phyloP scores from a whole-genome alignment of 2,797 vertebrate species.

The Sternotherus odoratus region DNA sequence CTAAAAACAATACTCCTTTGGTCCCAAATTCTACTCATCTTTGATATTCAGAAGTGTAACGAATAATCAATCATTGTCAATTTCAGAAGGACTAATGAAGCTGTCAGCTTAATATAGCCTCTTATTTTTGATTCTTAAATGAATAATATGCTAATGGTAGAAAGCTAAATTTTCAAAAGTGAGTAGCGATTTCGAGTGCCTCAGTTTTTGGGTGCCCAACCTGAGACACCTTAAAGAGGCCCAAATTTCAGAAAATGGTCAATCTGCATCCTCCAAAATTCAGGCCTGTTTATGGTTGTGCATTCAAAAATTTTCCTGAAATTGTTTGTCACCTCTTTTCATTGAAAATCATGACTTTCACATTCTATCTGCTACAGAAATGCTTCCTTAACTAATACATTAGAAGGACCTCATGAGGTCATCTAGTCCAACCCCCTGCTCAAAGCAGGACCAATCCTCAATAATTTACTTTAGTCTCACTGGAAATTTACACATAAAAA shows the following conservation, averaged over 20 bases:
- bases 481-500: not conserved
- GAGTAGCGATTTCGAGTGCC: not conserved
- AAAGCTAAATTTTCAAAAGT: not conserved
- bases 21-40: not conserved
- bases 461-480: not conserved
- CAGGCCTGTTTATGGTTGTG: not conserved
- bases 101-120: not conserved
- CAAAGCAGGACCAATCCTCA: no score
- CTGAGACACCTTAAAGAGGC: not conserved
- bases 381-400: not conserved
- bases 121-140: not conserved
- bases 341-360: not conserved
- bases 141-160: accelerated
- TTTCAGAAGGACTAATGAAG: not conserved
- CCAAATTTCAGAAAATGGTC: not conserved
- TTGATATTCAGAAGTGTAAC: not conserved
- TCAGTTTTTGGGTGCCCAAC: not conserved
- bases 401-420: not conserved
- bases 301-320: not conserved
- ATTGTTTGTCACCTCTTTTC: not conserved
- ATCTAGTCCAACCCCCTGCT: no score
- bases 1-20: not conserved
- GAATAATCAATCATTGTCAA: not conserved
- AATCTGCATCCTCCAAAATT: not conserved
- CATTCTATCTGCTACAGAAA: not conserved